phyloP scores from a whole-genome alignment of 2,113 vertebrate genomes.

The Pleuronectes platessa region DNA sequence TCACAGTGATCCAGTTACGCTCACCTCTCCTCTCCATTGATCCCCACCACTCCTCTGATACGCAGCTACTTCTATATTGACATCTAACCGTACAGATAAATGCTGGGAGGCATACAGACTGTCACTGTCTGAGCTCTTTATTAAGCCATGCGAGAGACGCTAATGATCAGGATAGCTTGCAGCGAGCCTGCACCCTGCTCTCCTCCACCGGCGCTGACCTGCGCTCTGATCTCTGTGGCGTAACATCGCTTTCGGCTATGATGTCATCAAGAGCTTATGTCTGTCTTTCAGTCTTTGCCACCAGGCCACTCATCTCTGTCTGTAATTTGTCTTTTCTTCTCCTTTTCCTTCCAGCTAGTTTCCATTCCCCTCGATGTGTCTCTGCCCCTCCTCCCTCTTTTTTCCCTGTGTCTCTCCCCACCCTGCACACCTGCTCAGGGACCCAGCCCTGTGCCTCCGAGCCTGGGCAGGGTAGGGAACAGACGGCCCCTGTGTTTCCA shows the following conservation, averaged over 20 bases:
- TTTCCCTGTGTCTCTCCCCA: conserved; percentile 9
- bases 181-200: conserved; percentile 36
- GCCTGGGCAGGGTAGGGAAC: conserved; percentile 68
- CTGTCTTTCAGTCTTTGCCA: conserved; percentile 44
- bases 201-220: conserved; percentile 55
- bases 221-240: conserved; percentile 34
- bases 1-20: conserved; percentile 65
- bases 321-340: conserved; percentile 46
- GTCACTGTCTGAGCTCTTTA: conserved; percentile 61
- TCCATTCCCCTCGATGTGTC: conserved; percentile 25
- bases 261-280: conserved; percentile 36
- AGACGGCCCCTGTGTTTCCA: conserved; percentile 79
- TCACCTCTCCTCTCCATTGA: conserved; percentile 63
- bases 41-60: conserved; percentile 58
- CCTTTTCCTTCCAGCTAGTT: conserved; percentile 26
- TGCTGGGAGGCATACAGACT: conserved; percentile 66
- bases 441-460: conserved; percentile 63
- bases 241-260: conserved; percentile 16
- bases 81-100: conserved; percentile 58
- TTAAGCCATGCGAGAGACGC: conserved; percentile 60
- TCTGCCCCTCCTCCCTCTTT: not conserved
- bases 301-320: conserved; percentile 32
- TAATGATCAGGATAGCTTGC: conserved; percentile 66
- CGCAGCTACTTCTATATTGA: conserved; percentile 61
- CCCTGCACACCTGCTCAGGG: conserved; percentile 80